Conservation (phyloP, 2,888 invertebrate genomes). For the Muschampia plurimacula region DNA sequence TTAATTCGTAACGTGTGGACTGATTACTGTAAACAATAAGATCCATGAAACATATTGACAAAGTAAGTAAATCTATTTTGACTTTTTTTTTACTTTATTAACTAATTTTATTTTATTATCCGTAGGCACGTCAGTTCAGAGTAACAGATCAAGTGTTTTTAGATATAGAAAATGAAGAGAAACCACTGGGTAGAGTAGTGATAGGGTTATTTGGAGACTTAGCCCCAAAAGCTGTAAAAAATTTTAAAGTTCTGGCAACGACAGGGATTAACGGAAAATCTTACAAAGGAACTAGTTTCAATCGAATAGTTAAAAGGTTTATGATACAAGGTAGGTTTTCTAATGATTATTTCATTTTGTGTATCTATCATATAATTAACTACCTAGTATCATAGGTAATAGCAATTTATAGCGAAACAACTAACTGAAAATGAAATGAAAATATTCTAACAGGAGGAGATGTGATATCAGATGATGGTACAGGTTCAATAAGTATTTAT, state of each 20-base stretch:
- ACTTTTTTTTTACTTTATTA: background rate
- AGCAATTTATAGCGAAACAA: too few relatives aligned
- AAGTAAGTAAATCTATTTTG: too few relatives aligned
- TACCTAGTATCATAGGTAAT: background rate
- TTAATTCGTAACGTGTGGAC: too few relatives aligned
- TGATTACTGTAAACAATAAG: too few relatives aligned
- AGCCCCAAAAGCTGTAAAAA: constrained; percentile 94
- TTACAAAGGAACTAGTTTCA: constrained; percentile 93
- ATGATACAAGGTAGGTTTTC: constrained; percentile 93
- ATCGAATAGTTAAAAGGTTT: constrained; percentile 94
- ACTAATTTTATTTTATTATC: constrained; percentile 42
- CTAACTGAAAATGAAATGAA: background rate
- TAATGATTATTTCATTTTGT: background rate
- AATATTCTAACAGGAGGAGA: constrained; percentile 89
- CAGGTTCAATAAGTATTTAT: constrained; percentile 94
- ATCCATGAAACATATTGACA: too few relatives aligned
- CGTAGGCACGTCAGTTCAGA: constrained; percentile 87
- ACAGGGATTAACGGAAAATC: constrained; percentile 91
- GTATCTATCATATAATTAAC: background rate
- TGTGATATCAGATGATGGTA: constrained; percentile 92
- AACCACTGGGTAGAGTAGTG: constrained; percentile 90
- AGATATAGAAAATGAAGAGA: constrained; percentile 91
- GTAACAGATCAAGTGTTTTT: constrained; percentile 94
- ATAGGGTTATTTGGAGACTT: constrained; percentile 96
- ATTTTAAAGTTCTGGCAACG: constrained; percentile 93